These are phyloP conservation scores for Distichodus sexfasciatus DNA, from an alignment of 2,797 vertebrate species.

Conservation along the genomic window DNA sequence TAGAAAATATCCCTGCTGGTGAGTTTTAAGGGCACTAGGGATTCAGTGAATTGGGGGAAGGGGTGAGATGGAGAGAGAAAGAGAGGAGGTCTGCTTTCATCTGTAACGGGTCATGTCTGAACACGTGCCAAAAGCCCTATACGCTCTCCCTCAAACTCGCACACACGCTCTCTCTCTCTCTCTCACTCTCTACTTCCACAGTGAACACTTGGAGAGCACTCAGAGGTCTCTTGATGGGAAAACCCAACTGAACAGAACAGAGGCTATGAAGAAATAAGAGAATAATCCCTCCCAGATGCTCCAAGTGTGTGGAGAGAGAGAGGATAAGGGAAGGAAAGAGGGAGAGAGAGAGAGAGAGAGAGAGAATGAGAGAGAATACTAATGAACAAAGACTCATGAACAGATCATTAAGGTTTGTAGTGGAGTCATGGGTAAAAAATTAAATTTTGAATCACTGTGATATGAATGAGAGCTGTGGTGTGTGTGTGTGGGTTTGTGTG, in stretches of 20 bases:
- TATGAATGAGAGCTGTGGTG: background rate
- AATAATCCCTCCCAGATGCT: slow-evolving; percentile 63
- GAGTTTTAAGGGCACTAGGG: background rate
- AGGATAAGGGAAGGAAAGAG: too few species aligned
- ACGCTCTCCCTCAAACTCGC: background rate
- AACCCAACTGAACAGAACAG: slow-evolving; percentile 25
- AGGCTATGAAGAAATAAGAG: slow-evolving; percentile 53
- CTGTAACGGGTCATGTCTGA: slow-evolving; percentile 17
- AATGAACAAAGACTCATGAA: background rate
- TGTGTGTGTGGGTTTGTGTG: background rate
- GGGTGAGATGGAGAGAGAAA: background rate
- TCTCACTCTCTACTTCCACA: slow-evolving; percentile 4
- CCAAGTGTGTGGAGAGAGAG: slow-evolving; percentile 9
- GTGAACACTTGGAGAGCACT: slow-evolving; percentile 21
- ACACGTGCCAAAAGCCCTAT: slow-evolving; percentile 15
- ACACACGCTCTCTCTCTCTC: background rate
- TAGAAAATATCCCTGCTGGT: background rate
- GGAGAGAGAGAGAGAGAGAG: too few species aligned
- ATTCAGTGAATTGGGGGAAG: background rate
- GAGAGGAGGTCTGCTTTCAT: slow-evolving; percentile 11
- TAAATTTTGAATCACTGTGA: background rate
- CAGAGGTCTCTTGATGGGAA: slow-evolving; percentile 28
- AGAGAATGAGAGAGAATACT: too few species aligned
- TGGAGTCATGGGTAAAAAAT: too few species aligned
- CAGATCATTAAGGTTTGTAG: too few species aligned